Evolutionary conservation across 2,888 invertebrate species (phyloP), one percentile per base, ranked within the genome.

Genomic region (Brenthis daphne): DNA sequence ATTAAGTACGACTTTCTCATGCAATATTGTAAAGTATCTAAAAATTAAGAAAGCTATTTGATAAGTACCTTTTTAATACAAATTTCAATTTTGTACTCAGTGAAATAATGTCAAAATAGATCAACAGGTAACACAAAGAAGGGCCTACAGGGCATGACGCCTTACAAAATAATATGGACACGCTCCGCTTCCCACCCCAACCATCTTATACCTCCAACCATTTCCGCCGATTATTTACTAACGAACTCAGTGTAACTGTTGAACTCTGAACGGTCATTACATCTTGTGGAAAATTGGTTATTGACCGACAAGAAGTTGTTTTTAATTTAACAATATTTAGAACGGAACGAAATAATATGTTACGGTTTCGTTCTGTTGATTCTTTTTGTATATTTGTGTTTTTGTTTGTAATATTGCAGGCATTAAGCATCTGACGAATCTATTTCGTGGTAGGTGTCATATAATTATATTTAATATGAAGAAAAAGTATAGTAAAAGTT

Each of bases 111-210:
- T n/a, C 29, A 12, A 60, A 60, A 57, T 8, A 11, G 13, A 29
- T 53, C 68, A 64, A 68, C 70, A 74, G 70, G 73, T 69, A 70
- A 50, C 50, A 50, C 16, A 60, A 50, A 60, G 60, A 60, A 57
- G 48, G 54, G 43, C 58, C 64, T 20, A 43, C 54, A 60, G 50
- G 70, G 69, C 70, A 64, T 73, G 69, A 73, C 72, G 74, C 74
- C 74, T 75, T 77, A 77, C 78, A 76, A 74, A 73, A 74, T 74
- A 73, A 76, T 74, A 72, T 76, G 79, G 87, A 77, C 79, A 86
- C 80, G 90, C 85, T 87, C 82, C 83, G 88, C 76, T 88, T 80
- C 71, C 77, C 91, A 89, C 91, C 91, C 90, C 82, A 82, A 82
- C 81, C 83, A 81, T 81, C 84, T 82, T 82, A 70, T 73, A 73